A percentile compares a stretch with the other conserved stretches of the same genome.
Conservation (phyloP, 2,888 invertebrate species). For the Anthrax anthrax region DNA sequence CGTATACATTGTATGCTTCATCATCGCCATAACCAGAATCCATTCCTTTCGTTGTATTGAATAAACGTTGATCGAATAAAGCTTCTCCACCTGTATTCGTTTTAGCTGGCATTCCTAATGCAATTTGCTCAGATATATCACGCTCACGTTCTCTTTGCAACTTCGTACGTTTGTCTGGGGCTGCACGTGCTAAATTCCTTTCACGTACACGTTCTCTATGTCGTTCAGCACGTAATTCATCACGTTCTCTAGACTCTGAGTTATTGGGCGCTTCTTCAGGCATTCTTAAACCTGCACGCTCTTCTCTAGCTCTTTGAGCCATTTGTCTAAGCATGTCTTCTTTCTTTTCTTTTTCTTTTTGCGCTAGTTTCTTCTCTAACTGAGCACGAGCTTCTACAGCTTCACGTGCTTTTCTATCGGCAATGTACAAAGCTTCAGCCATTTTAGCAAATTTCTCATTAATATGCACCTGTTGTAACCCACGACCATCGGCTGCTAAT, state of each 20-base stretch:
- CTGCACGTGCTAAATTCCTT: slow-evolving; percentile 81
- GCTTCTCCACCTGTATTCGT: slow-evolving; percentile 55
- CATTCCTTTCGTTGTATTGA: slow-evolving; percentile 87
- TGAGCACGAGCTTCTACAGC: slow-evolving; percentile 95
- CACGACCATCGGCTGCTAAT: slow-evolving; percentile 94
- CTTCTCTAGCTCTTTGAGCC: slow-evolving; percentile 91
- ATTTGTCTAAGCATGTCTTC: slow-evolving; percentile 86
- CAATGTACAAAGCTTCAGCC: slow-evolving; percentile 94
- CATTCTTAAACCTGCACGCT: slow-evolving; percentile 60
- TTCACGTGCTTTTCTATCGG: slow-evolving; percentile 92
- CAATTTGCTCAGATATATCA: slow-evolving; percentile 97
- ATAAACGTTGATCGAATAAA: slow-evolving; percentile 89
- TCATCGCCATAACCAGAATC: slow-evolving; percentile 89
- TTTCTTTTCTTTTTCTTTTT: slow-evolving; percentile 95
- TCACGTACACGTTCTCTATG: slow-evolving; percentile 87
- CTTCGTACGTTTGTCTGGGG: slow-evolving; percentile 85
- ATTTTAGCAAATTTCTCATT: slow-evolving; percentile 99
- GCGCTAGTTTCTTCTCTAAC: slow-evolving; percentile 88
- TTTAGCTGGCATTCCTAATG: slow-evolving; percentile 85
- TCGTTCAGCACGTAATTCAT: slow-evolving; percentile 73
- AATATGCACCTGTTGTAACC: slow-evolving; percentile 91
- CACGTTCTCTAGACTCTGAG: slow-evolving; percentile 61
- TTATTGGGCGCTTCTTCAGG: slow-evolving; percentile 31
- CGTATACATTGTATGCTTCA: slow-evolving; percentile 94
- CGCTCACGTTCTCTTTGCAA: slow-evolving; percentile 82